These are phyloP conservation scores for Semnornis frantzii DNA, from an alignment of 2,113 vertebrate genomes.

Conservation along the genomic window DNA sequence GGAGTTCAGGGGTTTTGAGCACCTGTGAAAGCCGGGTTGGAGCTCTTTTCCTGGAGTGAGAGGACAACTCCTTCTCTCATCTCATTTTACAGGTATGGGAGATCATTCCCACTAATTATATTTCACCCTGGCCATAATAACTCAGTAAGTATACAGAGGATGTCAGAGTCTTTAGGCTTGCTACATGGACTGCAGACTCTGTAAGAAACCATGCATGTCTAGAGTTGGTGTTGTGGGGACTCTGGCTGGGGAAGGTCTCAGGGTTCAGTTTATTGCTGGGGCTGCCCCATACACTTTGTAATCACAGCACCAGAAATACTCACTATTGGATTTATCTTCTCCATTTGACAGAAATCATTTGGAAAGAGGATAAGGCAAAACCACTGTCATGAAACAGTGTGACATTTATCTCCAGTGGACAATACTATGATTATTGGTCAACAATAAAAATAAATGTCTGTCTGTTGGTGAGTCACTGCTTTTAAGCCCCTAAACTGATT, in stretches of 20 bases:
- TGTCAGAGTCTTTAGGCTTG: fast-evolving
- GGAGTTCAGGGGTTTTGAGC: background rate
- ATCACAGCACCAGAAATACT: background rate
- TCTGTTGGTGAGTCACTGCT: constrained; percentile 48
- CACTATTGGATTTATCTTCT: background rate
- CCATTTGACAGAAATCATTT: background rate
- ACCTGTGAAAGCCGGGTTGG: fast-evolving
- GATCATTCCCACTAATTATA: fast-evolving
- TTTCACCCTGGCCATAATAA: background rate
- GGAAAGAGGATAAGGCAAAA: constrained; percentile 13
- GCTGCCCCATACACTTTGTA: background rate
- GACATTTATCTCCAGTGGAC: constrained; percentile 41
- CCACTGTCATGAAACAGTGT: constrained; percentile 31
- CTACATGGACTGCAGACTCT: background rate
- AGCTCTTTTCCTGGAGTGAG: fast-evolving
- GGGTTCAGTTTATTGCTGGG: background rate
- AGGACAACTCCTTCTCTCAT: fast-evolving
- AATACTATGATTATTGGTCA: constrained; percentile 33
- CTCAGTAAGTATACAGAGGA: too few species aligned
- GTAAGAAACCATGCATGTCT: fast-evolving
- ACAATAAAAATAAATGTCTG: constrained; percentile 26
- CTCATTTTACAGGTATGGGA: background rate
- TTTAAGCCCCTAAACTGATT: constrained; percentile 59
- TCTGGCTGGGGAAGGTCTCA: fast-evolving
- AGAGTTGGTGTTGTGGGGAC: fast-evolving